Percentiles rank a stretch among this genome's conserved stretches.
These are phyloP conservation scores for Macropus fuliginosus DNA, from an alignment of 2,797 vertebrate genomes.

Conservation along the genomic window DNA sequence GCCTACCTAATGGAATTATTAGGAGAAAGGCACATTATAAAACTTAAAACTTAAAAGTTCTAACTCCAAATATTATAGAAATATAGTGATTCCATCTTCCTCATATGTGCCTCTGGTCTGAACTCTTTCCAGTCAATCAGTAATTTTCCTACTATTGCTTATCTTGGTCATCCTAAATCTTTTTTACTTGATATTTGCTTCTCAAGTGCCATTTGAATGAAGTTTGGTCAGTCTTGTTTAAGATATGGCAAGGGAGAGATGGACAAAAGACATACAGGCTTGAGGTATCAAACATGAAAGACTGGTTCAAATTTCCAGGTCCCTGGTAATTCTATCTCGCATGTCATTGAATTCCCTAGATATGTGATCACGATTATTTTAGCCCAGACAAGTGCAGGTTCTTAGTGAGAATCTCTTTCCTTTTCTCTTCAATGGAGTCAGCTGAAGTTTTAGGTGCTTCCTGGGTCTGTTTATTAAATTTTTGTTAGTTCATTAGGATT, in stretches of 20 bases:
- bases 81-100: not conserved
- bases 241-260: not conserved
- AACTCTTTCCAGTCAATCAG: not conserved
- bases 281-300: not conserved
- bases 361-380: not conserved
- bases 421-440: not conserved
- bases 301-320: not conserved
- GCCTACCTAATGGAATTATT: not conserved
- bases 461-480: not conserved
- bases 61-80: not conserved
- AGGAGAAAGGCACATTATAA: not conserved
- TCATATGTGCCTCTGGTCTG: not conserved
- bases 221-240: not conserved
- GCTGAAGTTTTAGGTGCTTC: not conserved
- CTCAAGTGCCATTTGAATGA: not conserved
- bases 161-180: not conserved
- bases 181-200: not conserved
- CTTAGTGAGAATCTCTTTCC: not conserved
- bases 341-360: not conserved
- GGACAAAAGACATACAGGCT: not conserved
- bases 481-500: not conserved
- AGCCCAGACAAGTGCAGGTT: not conserved
- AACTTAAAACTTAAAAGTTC: not conserved
- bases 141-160: not conserved
- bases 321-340: not conserved